Percentiles rank a stretch among this genome's conserved stretches.
Evolutionary conservation across 2,797 vertebrate genomes (phyloP).

Genomic region (Rallus crepitans): DNA sequence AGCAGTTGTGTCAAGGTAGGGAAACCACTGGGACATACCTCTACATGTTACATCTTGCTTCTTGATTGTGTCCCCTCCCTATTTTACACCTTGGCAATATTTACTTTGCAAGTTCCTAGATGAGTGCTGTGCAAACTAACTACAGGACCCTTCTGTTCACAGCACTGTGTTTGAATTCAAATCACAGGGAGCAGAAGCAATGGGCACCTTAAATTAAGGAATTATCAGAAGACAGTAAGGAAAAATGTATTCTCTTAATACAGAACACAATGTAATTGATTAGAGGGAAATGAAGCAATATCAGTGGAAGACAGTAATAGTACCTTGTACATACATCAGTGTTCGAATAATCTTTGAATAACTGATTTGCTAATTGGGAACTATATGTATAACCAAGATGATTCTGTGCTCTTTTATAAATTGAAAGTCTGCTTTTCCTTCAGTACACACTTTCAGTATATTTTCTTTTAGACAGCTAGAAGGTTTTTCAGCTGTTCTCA

Average conservation of each 20-base stretch:
- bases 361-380: neutral
- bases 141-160: neutral
- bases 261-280: neutral
- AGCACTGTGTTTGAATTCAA: neutral
- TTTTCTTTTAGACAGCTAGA: neutral
- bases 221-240: neutral
- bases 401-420: neutral
- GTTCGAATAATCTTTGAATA: neutral
- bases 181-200: neutral
- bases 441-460: neutral
- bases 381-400: neutral
- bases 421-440: neutral
- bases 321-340: neutral
- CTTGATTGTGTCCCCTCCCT: neutral
- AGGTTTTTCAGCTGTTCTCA: neutral
- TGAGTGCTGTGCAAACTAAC: neutral
- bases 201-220: neutral
- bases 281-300: neutral
- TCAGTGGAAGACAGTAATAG: neutral
- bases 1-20: neutral
- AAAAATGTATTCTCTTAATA: neutral
- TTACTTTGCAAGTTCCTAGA: neutral
- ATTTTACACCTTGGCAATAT: neutral
- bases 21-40: neutral
- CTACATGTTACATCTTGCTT: neutral